Percentiles rank a stretch among this genome's conserved stretches.
These are phyloP conservation scores for Asarcornis scutulata DNA, from an alignment of 2,113 vertebrate genomes.

Conservation along the genomic window DNA sequence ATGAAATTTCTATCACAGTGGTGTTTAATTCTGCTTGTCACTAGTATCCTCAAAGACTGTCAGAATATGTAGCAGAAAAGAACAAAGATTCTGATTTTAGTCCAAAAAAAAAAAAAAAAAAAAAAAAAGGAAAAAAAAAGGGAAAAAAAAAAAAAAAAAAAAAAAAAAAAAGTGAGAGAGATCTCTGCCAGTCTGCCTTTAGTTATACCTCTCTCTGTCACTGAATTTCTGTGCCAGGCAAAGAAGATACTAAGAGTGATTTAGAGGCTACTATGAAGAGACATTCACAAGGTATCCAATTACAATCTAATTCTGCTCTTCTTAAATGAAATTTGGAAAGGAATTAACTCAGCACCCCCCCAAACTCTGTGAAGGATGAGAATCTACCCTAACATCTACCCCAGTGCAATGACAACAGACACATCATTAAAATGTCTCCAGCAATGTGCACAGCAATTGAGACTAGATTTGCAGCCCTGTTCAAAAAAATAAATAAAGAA, in stretches of 20 bases:
- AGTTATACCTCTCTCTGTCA: background rate
- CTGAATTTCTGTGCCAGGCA: background rate
- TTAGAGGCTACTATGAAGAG: background rate
- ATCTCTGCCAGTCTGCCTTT: background rate
- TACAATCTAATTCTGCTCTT: background rate
- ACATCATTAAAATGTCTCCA: background rate
- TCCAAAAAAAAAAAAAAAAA: background rate
- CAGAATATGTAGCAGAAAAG: background rate
- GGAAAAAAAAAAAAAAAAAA: background rate
- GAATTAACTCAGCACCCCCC: background rate
- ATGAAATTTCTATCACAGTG: background rate
- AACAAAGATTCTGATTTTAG: background rate
- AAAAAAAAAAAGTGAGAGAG: background rate
- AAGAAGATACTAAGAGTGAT: background rate
- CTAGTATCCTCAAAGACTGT: background rate
- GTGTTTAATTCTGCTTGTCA: background rate
- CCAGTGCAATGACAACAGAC: background rate
- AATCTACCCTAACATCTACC: background rate
- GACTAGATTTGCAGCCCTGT: background rate
- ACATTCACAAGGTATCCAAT: background rate
- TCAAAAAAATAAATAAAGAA: background rate
- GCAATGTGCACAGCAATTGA: background rate
- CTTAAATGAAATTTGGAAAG: constrained; percentile 9
- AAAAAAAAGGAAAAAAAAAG: background rate
- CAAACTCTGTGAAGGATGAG: background rate